Percentiles rank a stretch among this genome's conserved stretches.
These are phyloP conservation scores for Microcebus lehilahytsara DNA, from an alignment of 2,113 vertebrate species.

Conservation along the genomic window DNA sequence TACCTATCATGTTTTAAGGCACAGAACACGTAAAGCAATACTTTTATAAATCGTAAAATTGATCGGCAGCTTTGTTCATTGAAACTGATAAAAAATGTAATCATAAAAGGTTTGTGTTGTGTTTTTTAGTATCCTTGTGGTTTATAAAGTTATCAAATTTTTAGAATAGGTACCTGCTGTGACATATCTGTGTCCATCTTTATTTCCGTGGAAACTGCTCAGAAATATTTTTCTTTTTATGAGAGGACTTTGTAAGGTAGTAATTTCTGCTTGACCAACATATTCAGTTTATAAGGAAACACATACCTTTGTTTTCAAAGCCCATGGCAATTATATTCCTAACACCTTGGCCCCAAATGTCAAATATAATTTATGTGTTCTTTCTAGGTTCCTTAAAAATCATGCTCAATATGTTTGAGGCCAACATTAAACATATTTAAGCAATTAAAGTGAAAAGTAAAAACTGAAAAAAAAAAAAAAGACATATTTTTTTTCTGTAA, in stretches of 20 bases:
- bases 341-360: neutral
- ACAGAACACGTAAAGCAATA: neutral
- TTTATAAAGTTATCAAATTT: neutral
- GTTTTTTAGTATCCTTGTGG: neutral
- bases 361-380: slow-evolving; percentile 16
- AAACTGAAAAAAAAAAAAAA: slow-evolving; percentile 23
- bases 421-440: neutral
- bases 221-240: neutral
- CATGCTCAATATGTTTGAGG: neutral
- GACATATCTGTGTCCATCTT: neutral
- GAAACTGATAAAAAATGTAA: neutral
- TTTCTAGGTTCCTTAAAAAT: slow-evolving; percentile 14
- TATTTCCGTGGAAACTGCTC: neutral
- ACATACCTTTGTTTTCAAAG: neutral
- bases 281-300: neutral
- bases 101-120: neutral
- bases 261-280: neutral
- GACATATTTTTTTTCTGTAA: neutral
- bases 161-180: neutral
- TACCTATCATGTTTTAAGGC: neutral
- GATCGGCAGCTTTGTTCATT: neutral
- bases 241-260: neutral
- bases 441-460: slow-evolving; percentile 38
- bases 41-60: neutral
- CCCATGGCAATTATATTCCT: neutral